These are phyloP conservation scores for Conchocele bisecta DNA, from an alignment of 2,888 invertebrate genomes.

Conservation along the genomic window DNA sequence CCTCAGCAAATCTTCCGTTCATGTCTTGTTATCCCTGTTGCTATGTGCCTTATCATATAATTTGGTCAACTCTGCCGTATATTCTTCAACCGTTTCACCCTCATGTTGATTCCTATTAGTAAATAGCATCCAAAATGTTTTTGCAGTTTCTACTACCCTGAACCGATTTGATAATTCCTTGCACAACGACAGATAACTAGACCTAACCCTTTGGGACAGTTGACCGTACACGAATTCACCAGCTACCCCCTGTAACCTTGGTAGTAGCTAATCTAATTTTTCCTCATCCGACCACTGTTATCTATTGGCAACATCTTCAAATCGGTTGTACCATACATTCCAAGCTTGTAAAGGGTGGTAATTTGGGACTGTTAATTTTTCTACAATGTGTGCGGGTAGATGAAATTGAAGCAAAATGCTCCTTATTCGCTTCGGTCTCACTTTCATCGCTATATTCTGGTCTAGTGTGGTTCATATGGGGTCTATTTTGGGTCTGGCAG, in stretches of 20 bases:
- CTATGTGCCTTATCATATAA: constrained; percentile 29
- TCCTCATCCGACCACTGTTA: constrained; percentile 10
- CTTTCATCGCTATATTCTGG: too few species aligned
- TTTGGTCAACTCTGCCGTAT: constrained; percentile 33
- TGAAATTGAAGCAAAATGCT: too few species aligned
- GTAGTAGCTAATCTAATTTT: constrained; percentile 24
- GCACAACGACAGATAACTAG: constrained; percentile 17
- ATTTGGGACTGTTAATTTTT: constrained; percentile 11
- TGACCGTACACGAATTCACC: constrained; percentile 22
- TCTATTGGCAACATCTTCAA: constrained; percentile 27
- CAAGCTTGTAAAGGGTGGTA: constrained; percentile 23
- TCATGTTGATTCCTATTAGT: constrained; percentile 11
- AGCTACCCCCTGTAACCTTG: constrained; percentile 18
- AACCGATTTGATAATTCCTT: constrained; percentile 18
- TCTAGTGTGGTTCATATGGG: too few species aligned
- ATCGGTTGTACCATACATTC: constrained; percentile 32
- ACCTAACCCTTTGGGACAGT: constrained; percentile 2
- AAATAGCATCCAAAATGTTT: constrained; percentile 18
- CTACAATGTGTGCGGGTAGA: too few species aligned
- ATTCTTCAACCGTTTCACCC: constrained; percentile 18
- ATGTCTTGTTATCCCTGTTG: constrained; percentile 21
- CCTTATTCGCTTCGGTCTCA: too few species aligned
- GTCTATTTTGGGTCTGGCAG: too few species aligned
- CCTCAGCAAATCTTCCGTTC: constrained; percentile 34
- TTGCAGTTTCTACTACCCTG: constrained; percentile 26